Conservation (phyloP, 2,113 vertebrate species). For the Pristiophorus japonicus region DNA sequence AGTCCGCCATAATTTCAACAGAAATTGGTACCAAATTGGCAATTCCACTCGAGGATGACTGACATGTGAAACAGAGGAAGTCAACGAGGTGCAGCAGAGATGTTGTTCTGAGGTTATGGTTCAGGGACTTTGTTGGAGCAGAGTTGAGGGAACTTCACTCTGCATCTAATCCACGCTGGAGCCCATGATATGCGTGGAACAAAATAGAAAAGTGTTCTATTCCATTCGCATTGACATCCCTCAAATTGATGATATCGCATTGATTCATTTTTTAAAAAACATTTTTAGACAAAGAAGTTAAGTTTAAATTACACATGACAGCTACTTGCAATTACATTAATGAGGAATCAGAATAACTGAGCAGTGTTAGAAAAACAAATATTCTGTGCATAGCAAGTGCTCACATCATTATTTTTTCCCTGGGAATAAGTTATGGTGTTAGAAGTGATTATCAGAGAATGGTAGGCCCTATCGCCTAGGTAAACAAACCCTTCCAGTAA, state of each 20-base stretch:
- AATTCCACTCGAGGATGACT: background rate
- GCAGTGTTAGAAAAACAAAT: background rate
- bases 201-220: background rate
- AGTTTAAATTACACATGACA: background rate
- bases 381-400: background rate
- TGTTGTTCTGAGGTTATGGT: background rate
- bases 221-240: background rate
- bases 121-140: background rate
- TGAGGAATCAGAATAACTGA: background rate
- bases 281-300: background rate
- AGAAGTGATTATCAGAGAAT: background rate
- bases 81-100: background rate
- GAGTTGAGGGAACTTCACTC: background rate
- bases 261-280: background rate
- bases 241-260: background rate
- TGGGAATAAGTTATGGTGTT: background rate
- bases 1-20: background rate
- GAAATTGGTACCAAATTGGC: background rate
- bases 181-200: background rate
- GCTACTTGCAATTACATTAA: background rate
- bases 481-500: background rate
- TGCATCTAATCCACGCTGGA: background rate
- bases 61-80: background rate
- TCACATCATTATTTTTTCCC: background rate
- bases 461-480: too few relatives aligned